Evolutionary conservation across 2,797 vertebrate species (phyloP).

Genomic region (Helicolenus hilgendorfi): DNA sequence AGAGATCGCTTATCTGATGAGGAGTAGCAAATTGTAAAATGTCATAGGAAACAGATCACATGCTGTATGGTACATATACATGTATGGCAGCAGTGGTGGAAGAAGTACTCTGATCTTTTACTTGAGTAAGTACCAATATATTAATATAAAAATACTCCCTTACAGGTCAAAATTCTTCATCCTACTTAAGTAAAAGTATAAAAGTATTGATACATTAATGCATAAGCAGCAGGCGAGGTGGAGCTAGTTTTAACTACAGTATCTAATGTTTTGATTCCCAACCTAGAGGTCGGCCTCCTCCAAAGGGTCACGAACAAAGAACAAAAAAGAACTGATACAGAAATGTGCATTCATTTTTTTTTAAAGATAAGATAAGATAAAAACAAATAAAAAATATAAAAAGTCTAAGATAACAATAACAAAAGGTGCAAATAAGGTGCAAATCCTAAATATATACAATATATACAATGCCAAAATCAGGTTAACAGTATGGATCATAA

Average conservation of each 20-base stretch:
- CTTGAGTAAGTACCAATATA: not conserved
- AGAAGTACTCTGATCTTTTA: not conserved
- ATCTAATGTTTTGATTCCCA: not conserved
- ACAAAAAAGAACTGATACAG: not conserved
- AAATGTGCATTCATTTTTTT: not conserved
- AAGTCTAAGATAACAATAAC: not conserved
- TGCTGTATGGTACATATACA: not conserved
- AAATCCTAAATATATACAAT: not conserved
- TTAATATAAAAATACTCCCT: rapidly evolving
- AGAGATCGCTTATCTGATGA: slow-evolving; percentile 42
- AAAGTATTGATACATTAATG: not conserved
- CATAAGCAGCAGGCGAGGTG: too few relatives aligned
- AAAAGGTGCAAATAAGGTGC: not conserved
- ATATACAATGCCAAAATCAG: not conserved
- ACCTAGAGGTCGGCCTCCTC: not conserved
- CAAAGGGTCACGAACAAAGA: not conserved
- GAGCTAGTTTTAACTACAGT: too few relatives aligned
- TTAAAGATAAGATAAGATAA: not conserved
- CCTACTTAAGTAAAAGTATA: too few relatives aligned
- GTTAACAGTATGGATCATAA: not conserved
- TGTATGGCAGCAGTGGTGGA: not conserved
- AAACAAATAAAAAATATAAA: too few relatives aligned
- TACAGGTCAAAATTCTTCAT: too few relatives aligned
- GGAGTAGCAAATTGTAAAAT: not conserved
- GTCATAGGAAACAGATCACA: not conserved